phyloP scores from a whole-genome alignment of 2,113 vertebrate species.

The Tapirus terrestris region DNA sequence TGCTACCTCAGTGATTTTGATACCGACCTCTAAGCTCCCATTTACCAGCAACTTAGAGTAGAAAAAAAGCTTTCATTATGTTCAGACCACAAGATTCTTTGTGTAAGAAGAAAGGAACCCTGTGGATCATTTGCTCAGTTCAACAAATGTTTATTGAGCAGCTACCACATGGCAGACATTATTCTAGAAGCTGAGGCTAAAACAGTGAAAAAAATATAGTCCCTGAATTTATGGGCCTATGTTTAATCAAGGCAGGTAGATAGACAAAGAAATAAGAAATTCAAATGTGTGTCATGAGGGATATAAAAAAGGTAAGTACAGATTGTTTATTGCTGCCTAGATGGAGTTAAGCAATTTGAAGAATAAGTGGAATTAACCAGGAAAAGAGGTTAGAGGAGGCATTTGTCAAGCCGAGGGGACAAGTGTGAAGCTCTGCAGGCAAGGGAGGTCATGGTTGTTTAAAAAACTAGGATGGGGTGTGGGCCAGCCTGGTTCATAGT shows the following conservation, averaged over 20 bases:
- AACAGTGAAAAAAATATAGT: neutral
- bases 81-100: neutral
- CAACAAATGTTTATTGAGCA: neutral
- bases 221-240: neutral
- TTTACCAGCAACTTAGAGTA: neutral
- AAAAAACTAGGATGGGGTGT: neutral
- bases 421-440: neutral
- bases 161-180: neutral
- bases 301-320: neutral
- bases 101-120: neutral
- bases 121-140: neutral
- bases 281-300: neutral
- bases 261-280: neutral
- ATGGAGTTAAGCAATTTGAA: neutral
- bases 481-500: too few species aligned
- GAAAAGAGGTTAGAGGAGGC: neutral
- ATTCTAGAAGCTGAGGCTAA: neutral
- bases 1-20: slow-evolving; percentile 19
- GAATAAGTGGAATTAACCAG: neutral
- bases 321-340: neutral
- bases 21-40: neutral
- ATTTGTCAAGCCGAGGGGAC: neutral
- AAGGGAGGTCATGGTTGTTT: neutral
- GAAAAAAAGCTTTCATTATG: neutral
- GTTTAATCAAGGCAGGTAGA: neutral